Percentiles rank a stretch among this genome's conserved stretches.
phyloP scores from a whole-genome alignment of 2,797 vertebrate genomes.

The Pipistrellus kuhlii region DNA sequence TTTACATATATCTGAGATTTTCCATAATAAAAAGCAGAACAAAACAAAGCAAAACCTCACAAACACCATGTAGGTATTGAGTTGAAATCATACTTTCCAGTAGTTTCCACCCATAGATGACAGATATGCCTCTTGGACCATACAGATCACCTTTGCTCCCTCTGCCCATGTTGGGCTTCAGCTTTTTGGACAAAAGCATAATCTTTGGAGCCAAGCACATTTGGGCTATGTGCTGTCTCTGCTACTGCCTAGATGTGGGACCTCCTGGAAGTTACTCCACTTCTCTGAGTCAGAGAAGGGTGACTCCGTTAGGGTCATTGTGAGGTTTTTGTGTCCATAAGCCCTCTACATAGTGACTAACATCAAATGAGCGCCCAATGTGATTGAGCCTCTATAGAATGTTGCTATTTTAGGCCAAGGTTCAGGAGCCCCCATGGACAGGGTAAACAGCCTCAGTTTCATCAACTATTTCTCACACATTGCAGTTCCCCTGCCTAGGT shows the following conservation, averaged over 20 bases:
- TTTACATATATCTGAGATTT: slow-evolving; percentile 53
- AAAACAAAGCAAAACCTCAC: slow-evolving; percentile 49
- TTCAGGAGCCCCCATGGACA: slow-evolving; percentile 2
- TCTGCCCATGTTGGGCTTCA: slow-evolving; percentile 40
- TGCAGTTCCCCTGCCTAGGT: background rate
- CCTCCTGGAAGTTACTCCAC: background rate
- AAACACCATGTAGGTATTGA: slow-evolving; percentile 31
- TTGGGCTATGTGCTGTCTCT: background rate
- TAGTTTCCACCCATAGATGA: slow-evolving; percentile 63
- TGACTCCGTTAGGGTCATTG: background rate
- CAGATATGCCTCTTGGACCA: slow-evolving; percentile 40
- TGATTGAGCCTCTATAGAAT: background rate
- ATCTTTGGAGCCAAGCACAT: slow-evolving; percentile 54
- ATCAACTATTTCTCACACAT: slow-evolving; percentile 18
- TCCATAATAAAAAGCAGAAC: slow-evolving; percentile 61
- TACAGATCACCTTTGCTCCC: slow-evolving; percentile 54
- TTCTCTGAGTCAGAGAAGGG: slow-evolving; percentile 7
- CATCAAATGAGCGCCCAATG: background rate
- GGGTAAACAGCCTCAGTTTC: background rate
- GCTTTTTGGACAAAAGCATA: slow-evolving; percentile 48
- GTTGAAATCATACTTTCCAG: slow-evolving; percentile 66
- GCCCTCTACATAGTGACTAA: background rate
- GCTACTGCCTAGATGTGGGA: slow-evolving; percentile 34
- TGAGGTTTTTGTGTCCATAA: background rate
- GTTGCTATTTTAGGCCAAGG: slow-evolving; percentile 27